phyloP scores from a whole-genome alignment of 2,888 invertebrate genomes.

The Unio pictorum region DNA sequence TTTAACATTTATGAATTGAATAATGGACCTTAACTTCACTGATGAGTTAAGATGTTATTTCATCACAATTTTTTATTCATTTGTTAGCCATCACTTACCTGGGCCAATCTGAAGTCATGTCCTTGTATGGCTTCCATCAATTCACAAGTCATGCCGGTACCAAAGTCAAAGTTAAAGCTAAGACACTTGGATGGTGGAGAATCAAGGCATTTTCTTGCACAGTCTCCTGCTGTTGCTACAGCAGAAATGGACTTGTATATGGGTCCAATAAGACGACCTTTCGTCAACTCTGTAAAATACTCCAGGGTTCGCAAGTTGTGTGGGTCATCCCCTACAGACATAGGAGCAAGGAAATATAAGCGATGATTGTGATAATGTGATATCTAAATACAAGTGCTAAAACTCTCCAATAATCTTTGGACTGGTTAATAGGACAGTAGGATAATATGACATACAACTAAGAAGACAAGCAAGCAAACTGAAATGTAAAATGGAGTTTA shows the following conservation, averaged over 20 bases:
- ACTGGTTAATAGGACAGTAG: too few relatives aligned
- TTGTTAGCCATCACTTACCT: constrained; percentile 9
- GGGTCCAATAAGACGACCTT: constrained; percentile 27
- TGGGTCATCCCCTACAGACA: constrained; percentile 6
- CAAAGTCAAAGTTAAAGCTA: constrained; percentile 46
- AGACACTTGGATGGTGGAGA: constrained; percentile 31
- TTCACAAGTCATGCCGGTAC: constrained; percentile 33
- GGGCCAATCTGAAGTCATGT: constrained; percentile 25
- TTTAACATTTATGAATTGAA: too few relatives aligned
- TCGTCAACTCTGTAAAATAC: constrained; percentile 20
- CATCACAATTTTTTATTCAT: too few relatives aligned
- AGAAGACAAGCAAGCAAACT: too few relatives aligned
- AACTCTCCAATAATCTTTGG: too few relatives aligned
- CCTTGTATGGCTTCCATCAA: constrained; percentile 40
- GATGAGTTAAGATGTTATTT: too few relatives aligned
- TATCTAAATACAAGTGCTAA: too few relatives aligned
- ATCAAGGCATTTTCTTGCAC: constrained; percentile 32
- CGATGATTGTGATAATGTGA: too few relatives aligned
- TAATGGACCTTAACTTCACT: too few relatives aligned
- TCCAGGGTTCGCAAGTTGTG: constrained; percentile 12
- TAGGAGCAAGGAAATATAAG: too few relatives aligned
- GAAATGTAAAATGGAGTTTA: too few relatives aligned
- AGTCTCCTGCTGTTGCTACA: constrained; percentile 24
- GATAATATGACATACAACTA: too few relatives aligned
- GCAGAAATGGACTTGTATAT: background rate